These are phyloP conservation scores for Torymus auratus DNA, from an alignment of 2,888 invertebrate genomes.

Conservation along the genomic window DNA sequence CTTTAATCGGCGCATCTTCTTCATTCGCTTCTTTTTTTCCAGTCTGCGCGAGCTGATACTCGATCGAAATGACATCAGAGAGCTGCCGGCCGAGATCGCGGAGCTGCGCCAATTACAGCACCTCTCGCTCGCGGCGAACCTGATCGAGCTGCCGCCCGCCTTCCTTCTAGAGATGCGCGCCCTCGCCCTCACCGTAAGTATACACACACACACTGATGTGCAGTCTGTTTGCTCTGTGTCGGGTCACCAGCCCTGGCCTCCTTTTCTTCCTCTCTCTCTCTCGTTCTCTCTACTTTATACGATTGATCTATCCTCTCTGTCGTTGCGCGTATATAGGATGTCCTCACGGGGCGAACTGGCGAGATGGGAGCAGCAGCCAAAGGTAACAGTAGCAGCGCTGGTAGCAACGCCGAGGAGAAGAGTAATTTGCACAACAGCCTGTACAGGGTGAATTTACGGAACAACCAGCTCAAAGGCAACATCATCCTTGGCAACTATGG, in stretches of 20 bases:
- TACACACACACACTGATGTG: neutral
- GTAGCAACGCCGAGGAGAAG: constrained; percentile 48
- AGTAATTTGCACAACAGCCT: constrained; percentile 71
- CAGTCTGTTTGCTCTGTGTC: neutral
- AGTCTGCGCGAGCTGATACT: constrained; percentile 85
- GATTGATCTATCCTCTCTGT: neutral
- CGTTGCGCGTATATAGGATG: constrained; percentile 63
- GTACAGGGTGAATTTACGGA: constrained; percentile 86
- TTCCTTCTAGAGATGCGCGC: constrained; percentile 79
- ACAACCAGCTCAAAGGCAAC: constrained; percentile 88
- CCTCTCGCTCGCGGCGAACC: constrained; percentile 81
- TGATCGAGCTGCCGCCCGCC: constrained; percentile 77
- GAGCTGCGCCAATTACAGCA: constrained; percentile 80
- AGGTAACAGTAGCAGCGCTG: constrained; percentile 5
- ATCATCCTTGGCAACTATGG: constrained; percentile 91
- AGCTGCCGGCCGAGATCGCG: constrained; percentile 81
- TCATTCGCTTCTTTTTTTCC: constrained; percentile 69
- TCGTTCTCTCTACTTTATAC: neutral
- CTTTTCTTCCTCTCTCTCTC: constrained; percentile 6
- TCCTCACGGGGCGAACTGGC: constrained; percentile 63
- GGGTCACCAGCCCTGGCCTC: neutral
- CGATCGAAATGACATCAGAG: constrained; percentile 84
- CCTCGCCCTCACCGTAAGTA: constrained; percentile 78
- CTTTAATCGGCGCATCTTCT: too few species aligned
- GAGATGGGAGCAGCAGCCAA: constrained; percentile 21